Evolutionary conservation across 2,888 invertebrate species (phyloP).

Genomic region (Rhagonycha lutea): DNA sequence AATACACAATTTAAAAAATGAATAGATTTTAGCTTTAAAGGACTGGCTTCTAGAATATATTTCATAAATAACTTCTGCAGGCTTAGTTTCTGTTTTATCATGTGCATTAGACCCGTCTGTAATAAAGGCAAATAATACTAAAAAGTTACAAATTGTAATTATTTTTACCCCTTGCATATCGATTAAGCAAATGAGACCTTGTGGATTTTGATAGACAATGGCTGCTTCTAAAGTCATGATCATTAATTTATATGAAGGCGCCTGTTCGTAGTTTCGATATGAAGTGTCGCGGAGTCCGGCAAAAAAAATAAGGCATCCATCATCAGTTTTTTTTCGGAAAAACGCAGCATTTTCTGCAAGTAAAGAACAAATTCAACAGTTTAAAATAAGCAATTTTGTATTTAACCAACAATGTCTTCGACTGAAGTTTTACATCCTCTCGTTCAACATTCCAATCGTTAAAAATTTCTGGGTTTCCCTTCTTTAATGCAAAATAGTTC

Average conservation of each 20-base stretch:
- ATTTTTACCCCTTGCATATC: too few species aligned
- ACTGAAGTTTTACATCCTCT: constrained; percentile 50
- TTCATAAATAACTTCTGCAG: constrained; percentile 65
- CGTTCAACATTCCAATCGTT: background rate
- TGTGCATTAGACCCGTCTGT: background rate
- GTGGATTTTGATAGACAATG: too few species aligned
- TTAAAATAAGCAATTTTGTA: background rate
- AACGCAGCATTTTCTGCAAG: background rate
- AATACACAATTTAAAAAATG: constrained; percentile 66
- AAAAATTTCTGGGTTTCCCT: background rate
- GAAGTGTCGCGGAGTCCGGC: too few species aligned
- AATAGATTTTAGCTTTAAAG: constrained; percentile 67
- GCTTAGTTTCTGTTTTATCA: background rate
- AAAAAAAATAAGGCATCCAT: too few species aligned
- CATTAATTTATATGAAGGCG: too few species aligned
- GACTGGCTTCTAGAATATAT: constrained; percentile 71
- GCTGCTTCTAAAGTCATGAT: too few species aligned
- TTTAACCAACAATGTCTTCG: constrained; percentile 30
- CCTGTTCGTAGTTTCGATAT: too few species aligned
- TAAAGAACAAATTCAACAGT: too few species aligned
- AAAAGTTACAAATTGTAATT: too few species aligned
- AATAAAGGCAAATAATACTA: background rate
- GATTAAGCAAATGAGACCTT: too few species aligned
- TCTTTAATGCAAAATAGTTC: background rate
- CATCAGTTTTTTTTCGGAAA: too few species aligned